Base-by-base conservation (phyloP, 2,113 vertebrate species). In the Nycticryphes semicollaris region DNA sequence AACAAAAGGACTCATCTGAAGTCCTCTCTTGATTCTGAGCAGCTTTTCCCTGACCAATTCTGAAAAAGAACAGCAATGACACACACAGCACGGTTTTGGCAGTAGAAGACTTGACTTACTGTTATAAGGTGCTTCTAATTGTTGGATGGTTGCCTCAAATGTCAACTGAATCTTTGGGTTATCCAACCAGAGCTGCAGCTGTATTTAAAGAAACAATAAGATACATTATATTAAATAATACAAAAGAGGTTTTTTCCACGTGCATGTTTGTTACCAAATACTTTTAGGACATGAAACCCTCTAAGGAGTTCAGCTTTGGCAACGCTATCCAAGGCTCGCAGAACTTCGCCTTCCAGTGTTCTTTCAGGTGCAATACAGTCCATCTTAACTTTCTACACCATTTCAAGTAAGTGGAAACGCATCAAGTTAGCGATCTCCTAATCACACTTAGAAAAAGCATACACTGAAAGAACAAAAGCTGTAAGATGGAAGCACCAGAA, bases 141-240 rank as follows among this genome's bases (percentile, higher is more conserved):
- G 99, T 89, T 99, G 99, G 9, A 98, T 98, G 39, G 99, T 98
- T 57, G 99, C 98, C 91, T 99, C 99, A 89, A 99, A 99, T 1
- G 99, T 99, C 94, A 99, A 96, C 95, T 99, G 99, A 95, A 99
- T 98, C 97, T 99, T 99, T 25, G 99, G 99, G 97, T 99, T 99
- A 97, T 99, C 99, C 97, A 99, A 96, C 99, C 99, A 99, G 70
- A 99, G 98, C 97, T 99, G 99, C 95, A 99, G 98, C 99, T 99
- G 93, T n/a, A 96, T 90, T 97, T 92, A 95, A 96, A 97, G 82
- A 63, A 93, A 96, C 14, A 81, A 43, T 8, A 87, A 24, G 54
- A 45, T 14, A 84, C 0, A 4, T 83, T 50, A 35, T 1, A 59
- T 39, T 64, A 67, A 51, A n/a, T 56, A 75, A 50, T 15, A 84